A percentile compares a stretch with the other conserved stretches of the same genome.
Conservation (phyloP, 2,797 vertebrate species). For the Hephaestus fuliginosus region DNA sequence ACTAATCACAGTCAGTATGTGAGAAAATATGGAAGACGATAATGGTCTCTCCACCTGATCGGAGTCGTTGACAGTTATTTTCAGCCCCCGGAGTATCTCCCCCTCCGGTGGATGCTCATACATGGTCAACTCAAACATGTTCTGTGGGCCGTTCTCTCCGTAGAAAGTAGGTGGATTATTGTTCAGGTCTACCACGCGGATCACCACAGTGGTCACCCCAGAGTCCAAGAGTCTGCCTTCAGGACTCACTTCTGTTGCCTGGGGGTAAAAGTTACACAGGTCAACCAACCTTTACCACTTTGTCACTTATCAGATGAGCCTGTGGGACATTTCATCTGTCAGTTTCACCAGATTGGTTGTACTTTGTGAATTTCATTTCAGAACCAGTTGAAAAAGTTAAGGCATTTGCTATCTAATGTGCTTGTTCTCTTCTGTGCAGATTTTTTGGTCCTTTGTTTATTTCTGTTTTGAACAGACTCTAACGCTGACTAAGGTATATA, state of each 20-base stretch:
- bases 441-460: background rate
- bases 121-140: constrained; percentile 94
- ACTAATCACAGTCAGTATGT: background rate
- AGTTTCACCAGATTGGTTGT: background rate
- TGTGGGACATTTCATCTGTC: background rate
- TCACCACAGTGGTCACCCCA: constrained; percentile 85
- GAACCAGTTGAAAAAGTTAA: background rate
- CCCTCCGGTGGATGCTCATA: constrained; percentile 95
- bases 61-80: constrained; percentile 96
- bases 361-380: background rate
- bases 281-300: background rate
- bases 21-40: background rate
- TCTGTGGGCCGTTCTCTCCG: constrained; percentile 92
- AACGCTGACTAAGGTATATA: no score
- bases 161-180: constrained; percentile 97
- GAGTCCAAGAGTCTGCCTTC: constrained; percentile 79
- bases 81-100: constrained; percentile 94
- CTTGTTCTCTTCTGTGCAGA: background rate
- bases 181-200: constrained; percentile 96
- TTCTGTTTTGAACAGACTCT: background rate
- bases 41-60: constrained; percentile 89
- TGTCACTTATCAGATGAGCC: background rate
- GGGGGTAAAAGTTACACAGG: background rate
- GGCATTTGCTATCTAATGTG: background rate
- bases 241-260: constrained; percentile 91